These are phyloP conservation scores for Drosophila histrio DNA, from an alignment of 2,888 invertebrate genomes.

Conservation along the genomic window DNA sequence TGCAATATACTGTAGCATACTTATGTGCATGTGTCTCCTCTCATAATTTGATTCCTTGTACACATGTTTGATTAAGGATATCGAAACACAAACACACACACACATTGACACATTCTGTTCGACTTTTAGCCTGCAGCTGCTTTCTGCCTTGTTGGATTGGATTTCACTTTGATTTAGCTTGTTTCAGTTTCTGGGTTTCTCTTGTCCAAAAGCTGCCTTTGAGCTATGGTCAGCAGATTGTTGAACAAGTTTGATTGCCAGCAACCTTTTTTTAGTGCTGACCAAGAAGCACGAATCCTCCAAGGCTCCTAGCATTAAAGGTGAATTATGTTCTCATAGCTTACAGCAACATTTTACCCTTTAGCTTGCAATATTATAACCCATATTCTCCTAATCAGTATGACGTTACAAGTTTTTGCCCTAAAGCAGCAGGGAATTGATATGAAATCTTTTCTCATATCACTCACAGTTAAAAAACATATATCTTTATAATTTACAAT, in stretches of 20 bases:
- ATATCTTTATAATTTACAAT: background rate
- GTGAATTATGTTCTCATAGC: background rate
- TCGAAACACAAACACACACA: conserved; percentile 19
- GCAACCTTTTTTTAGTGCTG: conserved; percentile 22
- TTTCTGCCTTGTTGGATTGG: conserved; percentile 42
- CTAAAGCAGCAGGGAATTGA: background rate
- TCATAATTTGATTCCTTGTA: conserved; percentile 63
- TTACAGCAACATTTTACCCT: background rate
- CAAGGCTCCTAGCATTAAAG: conserved; percentile 6
- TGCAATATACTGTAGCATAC: conserved; percentile 17
- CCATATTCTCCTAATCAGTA: background rate
- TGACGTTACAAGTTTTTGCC: background rate
- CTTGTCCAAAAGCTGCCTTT: conserved; percentile 30
- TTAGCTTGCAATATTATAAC: background rate
- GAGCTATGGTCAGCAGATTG: conserved; percentile 61
- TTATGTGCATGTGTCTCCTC: conserved; percentile 58
- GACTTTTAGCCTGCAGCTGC: conserved; percentile 52
- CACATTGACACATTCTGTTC: conserved; percentile 11
- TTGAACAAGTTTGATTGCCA: conserved; percentile 24
- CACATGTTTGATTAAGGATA: conserved; percentile 65
- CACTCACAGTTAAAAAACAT: background rate
- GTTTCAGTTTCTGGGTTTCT: conserved; percentile 18
- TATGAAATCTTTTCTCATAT: background rate
- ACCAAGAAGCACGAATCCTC: conserved; percentile 7
- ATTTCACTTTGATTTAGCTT: conserved; percentile 46